Base-by-base conservation (phyloP, 2,888 invertebrate genomes). In the Stictocephala bisonia region DNA sequence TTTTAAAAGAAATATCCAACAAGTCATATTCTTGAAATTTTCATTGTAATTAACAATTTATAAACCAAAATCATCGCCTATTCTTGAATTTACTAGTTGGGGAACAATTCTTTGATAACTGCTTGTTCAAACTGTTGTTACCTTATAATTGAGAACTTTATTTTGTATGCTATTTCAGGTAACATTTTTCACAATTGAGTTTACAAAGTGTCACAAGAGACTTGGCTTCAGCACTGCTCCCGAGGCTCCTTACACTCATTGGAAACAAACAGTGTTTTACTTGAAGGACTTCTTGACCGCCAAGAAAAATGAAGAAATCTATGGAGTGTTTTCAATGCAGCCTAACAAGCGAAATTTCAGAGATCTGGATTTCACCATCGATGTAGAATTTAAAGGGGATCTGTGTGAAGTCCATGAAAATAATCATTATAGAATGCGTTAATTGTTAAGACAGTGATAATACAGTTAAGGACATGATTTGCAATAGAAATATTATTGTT, bases 191-290 rank as follows among this genome's bases (percentile, higher is more conserved):
- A 99, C 96, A 82, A 97, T 99, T 79, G 99, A 99, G 86, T 99
- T 99, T 87, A 96, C 97, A 40, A 97, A 98, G 88, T 99, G 97
- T 80, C 99, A 99, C 88, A 99, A 98, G 86, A 90, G 96, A 72
- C 94, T 96, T 77, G 98, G 99, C 24, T 99, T 99, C 86, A 98
- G 97, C 81, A 99, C 99, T 73, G 96, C 96, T 0, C 99, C 99
- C 0, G 99, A 99, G 83, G 93, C 96, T 0, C 94, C 95, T 29
- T 99, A 99, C 85, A 99, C 99, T 22, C 99, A 99, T 85, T 99
- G 99, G 99, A 99, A 99, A 85, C 97, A 98, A 85, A 95, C 94
- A 6, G 99, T 99, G 66, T 99, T 99, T 86, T 99, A 99, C 84
- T 92, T 99, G 80, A 94, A 97, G 82, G 97, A 99, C 80, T 78